Conservation (phyloP, 2,113 vertebrate genomes). For the Bombycilla garrulus region DNA sequence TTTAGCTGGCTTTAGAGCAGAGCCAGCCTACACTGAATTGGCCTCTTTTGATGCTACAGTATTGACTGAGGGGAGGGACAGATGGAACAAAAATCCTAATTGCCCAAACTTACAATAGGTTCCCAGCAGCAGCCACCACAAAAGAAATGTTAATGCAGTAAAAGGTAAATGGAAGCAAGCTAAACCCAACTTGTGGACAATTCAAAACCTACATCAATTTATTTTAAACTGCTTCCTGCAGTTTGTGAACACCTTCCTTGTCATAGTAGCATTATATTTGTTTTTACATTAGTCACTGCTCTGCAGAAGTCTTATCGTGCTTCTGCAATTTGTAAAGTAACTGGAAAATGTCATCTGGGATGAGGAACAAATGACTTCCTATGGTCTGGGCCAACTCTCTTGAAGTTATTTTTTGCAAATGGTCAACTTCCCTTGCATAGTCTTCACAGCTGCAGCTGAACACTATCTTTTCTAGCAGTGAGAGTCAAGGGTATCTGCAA, state of each 20-base stretch:
- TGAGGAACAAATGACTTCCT: constrained; percentile 22
- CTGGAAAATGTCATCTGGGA: neutral
- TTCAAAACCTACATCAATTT: constrained; percentile 57
- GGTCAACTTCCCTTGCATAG: neutral
- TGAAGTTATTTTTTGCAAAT: constrained; percentile 28
- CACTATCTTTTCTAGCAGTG: neutral
- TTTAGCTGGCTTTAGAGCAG: constrained; percentile 69
- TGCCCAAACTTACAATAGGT: constrained; percentile 79
- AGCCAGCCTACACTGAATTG: constrained; percentile 63
- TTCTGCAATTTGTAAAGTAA: constrained; percentile 51
- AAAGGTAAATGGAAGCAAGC: constrained; percentile 76
- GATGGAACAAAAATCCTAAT: constrained; percentile 78
- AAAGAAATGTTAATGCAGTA: constrained; percentile 79
- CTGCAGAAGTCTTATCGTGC: constrained; percentile 21
- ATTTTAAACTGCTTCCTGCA: constrained; percentile 63
- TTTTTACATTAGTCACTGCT: constrained; percentile 49
- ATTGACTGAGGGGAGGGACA: constrained; percentile 72
- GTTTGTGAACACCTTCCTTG: constrained; percentile 54
- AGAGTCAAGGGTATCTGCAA: neutral
- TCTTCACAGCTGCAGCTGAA: constrained; percentile 20
- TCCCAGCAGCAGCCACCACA: constrained; percentile 73
- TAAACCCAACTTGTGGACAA: constrained; percentile 68
- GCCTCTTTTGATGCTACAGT: constrained; percentile 78
- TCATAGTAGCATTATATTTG: constrained; percentile 55
- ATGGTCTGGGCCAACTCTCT: neutral